Percentiles rank a stretch among this genome's conserved stretches.
These are phyloP conservation scores for Hiodon tergisus DNA, from an alignment of 2,113 vertebrate species.

Conservation along the genomic window DNA sequence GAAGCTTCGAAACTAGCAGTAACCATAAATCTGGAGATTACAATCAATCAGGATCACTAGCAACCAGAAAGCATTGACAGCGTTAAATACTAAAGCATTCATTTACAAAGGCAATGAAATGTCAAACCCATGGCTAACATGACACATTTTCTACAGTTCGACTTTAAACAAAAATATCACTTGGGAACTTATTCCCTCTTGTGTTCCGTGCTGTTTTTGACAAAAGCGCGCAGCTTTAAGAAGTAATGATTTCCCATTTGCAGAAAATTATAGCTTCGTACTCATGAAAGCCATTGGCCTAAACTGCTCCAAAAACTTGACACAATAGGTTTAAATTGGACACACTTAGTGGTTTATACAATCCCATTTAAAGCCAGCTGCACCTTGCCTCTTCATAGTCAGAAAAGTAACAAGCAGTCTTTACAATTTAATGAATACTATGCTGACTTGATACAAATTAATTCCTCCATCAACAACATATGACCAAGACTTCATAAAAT, in stretches of 20 bases:
- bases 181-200: neutral
- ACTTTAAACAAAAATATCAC: neutral
- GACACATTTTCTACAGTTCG: neutral
- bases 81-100: too few species aligned
- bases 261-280: neutral
- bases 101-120: neutral
- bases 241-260: constrained; percentile 5
- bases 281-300: neutral
- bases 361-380: constrained; percentile 9
- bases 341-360: constrained; percentile 18
- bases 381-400: constrained; percentile 11
- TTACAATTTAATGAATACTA: constrained; percentile 13
- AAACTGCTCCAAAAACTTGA: constrained; percentile 10
- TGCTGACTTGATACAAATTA: neutral
- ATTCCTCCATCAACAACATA: neutral
- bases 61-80: too few species aligned
- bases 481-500: constrained; percentile 16
- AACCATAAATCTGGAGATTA: too few species aligned
- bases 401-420: constrained; percentile 9
- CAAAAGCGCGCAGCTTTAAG: neutral
- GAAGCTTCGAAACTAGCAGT: too few species aligned
- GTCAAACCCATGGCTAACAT: neutral
- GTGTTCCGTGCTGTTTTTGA: neutral
- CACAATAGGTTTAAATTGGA: constrained; percentile 7
- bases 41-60: too few species aligned